Evolutionary conservation across 92 coral and sea anemone species (phyloP), one percentile per base, ranked within the genome.

Genomic region (Paragorgia papillata): DNA sequence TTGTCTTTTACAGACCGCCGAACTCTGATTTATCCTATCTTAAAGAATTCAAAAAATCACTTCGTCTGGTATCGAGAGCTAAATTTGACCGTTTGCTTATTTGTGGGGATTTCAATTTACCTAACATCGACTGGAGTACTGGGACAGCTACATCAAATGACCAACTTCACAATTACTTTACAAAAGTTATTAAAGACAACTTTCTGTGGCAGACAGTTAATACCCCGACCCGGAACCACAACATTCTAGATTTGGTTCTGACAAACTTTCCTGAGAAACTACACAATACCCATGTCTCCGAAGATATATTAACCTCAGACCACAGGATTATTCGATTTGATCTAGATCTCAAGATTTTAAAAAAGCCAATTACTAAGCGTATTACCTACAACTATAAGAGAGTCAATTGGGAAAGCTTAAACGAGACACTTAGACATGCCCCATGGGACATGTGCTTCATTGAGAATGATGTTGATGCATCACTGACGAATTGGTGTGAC

Each of bases 21-120:
- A 60, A 54, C 31, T 61, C 79, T 28, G 61, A 29, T n/a, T 30
- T 65, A 40, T 27, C 7, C 33, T 66, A 53, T 35, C 31, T 84
- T 62, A 84, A 74, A 31, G 73, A 88, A 59, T 62, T 84, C 60
- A 84, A 84, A 54, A 85, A 73, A 81, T 19, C 82, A 9, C 69
- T 88, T 27, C 44, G 51, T 6, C 79, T 53, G 39, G 75, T 58
- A 7, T 57, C 77, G 49, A 55, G 43, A 58, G 59, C 74, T 10
- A 67, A 79, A 46, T 85, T 81, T 55, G 84, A 85, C 61, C 92
- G 81, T 35, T 15, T 85, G 10, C 20, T 85, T 22, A 28, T 88
- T n/a, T 67, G 75, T 59, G 89, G 86, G n/a, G 92, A 88, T 73
- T 84, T 88, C 39, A 87, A 84, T 67, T 79, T 87, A 25, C 83